phyloP scores from a whole-genome alignment of 2,888 invertebrate species.

The Criorhina ranunculi region DNA sequence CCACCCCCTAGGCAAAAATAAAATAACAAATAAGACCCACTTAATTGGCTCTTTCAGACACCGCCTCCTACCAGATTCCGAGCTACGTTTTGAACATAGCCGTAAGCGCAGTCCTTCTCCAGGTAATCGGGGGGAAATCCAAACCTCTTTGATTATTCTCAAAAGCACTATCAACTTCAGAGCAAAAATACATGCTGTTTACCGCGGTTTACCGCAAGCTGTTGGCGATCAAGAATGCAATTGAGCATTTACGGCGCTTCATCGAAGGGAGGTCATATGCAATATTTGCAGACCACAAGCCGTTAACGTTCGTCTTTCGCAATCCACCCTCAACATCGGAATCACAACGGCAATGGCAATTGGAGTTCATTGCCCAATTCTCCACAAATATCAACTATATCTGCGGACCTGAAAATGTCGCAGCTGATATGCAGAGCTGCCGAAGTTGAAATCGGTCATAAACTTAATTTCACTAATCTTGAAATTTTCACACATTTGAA shows the following conservation, averaged over 20 bases:
- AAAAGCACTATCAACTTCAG: neutral
- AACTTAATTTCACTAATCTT: too few relatives aligned
- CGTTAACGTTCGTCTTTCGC: neutral
- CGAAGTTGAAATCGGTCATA: too few relatives aligned
- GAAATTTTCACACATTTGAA: conserved; percentile 1
- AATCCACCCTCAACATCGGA: neutral
- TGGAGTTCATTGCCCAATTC: neutral
- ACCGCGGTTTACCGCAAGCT: neutral
- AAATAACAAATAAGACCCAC: too few relatives aligned
- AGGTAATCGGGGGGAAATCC: too few relatives aligned
- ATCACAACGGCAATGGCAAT: neutral
- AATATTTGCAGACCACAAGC: neutral
- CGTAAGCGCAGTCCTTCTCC: too few relatives aligned
- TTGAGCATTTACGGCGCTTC: too few relatives aligned
- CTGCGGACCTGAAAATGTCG: neutral
- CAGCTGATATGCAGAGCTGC: neutral
- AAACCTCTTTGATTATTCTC: too few relatives aligned
- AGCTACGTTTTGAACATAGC: too few relatives aligned
- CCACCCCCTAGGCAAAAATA: too few relatives aligned
- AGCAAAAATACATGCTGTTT: neutral
- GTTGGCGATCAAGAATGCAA: neutral
- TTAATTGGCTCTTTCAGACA: too few relatives aligned
- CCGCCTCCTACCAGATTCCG: too few relatives aligned
- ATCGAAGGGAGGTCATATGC: conserved; percentile 3
- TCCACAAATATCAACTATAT: neutral